A percentile compares a stretch with the other conserved stretches of the same genome.
These are phyloP conservation scores for Clarias batrachus DNA, from an alignment of 2,113 vertebrate genomes.

Conservation along the genomic window DNA sequence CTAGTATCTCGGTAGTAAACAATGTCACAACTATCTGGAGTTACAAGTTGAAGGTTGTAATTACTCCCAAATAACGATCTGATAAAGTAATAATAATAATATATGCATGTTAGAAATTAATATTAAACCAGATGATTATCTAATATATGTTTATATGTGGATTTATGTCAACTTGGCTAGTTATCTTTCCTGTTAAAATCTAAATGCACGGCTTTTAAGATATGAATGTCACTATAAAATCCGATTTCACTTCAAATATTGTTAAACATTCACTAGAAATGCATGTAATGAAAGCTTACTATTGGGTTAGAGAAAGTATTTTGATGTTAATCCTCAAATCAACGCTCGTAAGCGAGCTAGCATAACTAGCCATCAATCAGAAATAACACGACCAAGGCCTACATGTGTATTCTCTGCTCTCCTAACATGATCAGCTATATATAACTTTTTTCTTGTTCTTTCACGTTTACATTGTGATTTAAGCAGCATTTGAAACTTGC, in stretches of 20 bases:
- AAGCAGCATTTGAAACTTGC: not conserved
- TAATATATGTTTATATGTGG: no score
- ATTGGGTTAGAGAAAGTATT: no score
- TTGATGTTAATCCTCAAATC: not conserved
- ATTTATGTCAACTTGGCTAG: not conserved
- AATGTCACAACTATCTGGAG: slow-evolving; percentile 24
- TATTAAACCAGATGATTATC: not conserved
- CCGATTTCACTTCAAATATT: not conserved
- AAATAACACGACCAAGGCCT: not conserved
- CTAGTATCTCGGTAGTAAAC: slow-evolving; percentile 28
- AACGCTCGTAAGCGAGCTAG: slow-evolving; percentile 1
- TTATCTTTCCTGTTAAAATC: not conserved
- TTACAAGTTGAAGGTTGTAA: not conserved
- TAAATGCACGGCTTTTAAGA: not conserved
- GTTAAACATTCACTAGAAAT: not conserved
- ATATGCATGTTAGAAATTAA: no score
- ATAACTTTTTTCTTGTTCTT: no score
- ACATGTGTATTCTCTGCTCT: not conserved
- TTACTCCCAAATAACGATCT: not conserved
- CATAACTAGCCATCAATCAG: slow-evolving; percentile 8
- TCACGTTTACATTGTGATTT: not conserved
- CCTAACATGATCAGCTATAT: not conserved
- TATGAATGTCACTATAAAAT: not conserved
- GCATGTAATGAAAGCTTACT: no score
- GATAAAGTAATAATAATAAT: not conserved